Evolutionary conservation across 2,888 invertebrate species (phyloP), one percentile per base, ranked within the genome.

Genomic region (Ceramica pisi): DNA sequence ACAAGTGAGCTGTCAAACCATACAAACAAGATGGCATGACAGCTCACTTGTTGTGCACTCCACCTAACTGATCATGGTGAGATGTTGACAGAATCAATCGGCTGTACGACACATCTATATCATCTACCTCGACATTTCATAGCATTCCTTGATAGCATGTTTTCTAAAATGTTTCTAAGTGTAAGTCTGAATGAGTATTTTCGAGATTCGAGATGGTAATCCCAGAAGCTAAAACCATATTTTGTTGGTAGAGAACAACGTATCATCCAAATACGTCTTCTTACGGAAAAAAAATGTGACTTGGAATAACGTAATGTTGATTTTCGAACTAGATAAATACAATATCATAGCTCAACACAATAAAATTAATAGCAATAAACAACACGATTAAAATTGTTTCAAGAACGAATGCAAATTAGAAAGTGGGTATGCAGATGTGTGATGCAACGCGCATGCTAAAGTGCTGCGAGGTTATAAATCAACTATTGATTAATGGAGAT

Each of bases 331-430:
- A 5, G 4, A 46, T 8, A 46, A 16, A 14, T 16, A 23, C 21
- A 59, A 44, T 41, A 68, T 57, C 21, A 1, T 0, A 38, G 21
- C 8, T 38, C 1, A n/a, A 38, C 14, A 21, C 35, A 56, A 56
- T 21, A 56, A 12, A 38, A 21, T 21, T 14, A 64, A 56, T 26
- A 63, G 16, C 12, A n/a, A 35, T 19, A 26, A 61, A 35, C 35
- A 48, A 68, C 53, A 48, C 63, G n/a, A 68, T 53, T 64, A 31
- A 41, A 74, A 66, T 65, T 51, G 71, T 75, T 82, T 79, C 83
- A 86, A 81, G 70, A 81, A 74, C 74, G 64, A 67, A 72, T 74
- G 78, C 48, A 61, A 80, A 82, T 72, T 72, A 55, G 76, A 76
- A 72, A 79, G 78, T 78, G 57, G 31, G 62, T 79, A 71, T 80